phyloP scores from a whole-genome alignment of 2,888 invertebrate species.

The Micropterix aruncella region DNA sequence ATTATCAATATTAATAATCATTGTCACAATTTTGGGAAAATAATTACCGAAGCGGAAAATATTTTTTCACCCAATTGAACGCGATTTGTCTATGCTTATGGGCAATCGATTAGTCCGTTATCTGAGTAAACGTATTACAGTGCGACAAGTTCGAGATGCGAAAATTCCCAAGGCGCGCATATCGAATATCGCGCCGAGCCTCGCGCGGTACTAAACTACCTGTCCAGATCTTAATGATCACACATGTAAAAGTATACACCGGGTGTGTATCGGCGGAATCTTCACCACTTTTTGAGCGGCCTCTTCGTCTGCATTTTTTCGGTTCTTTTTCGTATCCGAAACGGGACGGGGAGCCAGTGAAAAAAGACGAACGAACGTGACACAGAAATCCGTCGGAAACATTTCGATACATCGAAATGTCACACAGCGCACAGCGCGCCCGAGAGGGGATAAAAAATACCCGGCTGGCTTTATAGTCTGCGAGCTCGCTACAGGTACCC shows the following conservation, averaged over 20 bases:
- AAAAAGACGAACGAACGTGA: background rate
- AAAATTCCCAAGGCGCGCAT: background rate
- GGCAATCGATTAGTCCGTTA: no score
- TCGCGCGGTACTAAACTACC: background rate
- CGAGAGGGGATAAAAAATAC: background rate
- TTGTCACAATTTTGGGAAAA: no score
- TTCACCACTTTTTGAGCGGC: background rate
- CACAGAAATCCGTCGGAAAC: background rate
- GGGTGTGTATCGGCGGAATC: background rate
- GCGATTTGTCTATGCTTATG: no score
- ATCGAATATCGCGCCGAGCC: background rate
- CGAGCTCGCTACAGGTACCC: no score
- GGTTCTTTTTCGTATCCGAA: background rate
- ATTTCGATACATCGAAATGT: background rate
- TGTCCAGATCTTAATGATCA: background rate
- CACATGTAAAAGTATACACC: background rate
- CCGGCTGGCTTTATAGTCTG: no score
- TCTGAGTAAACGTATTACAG: no score
- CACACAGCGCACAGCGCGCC: background rate
- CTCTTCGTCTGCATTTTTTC: background rate
- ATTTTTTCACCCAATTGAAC: no score
- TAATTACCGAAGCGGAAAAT: no score
- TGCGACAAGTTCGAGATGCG: background rate
- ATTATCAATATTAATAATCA: no score
- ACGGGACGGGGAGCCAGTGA: background rate